phyloP scores from a whole-genome alignment of 2,113 vertebrate species.

The Heterocephalus glaber region DNA sequence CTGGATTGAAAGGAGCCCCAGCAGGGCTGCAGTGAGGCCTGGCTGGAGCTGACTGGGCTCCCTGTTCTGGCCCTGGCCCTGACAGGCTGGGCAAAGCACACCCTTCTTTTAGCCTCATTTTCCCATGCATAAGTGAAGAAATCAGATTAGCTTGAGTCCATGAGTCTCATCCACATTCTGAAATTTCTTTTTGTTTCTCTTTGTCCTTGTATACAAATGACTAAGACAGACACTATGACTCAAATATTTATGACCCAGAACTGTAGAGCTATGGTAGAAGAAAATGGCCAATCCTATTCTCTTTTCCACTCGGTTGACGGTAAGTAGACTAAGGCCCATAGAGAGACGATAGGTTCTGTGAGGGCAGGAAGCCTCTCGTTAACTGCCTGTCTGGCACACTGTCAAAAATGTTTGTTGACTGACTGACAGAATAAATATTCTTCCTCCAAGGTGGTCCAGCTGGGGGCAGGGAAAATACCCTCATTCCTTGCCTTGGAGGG shows the following conservation, averaged over 20 bases:
- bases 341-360: neutral
- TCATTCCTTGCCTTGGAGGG: neutral
- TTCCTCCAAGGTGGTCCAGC: neutral
- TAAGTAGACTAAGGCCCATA: conserved; percentile 2
- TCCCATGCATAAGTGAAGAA: conserved; percentile 40
- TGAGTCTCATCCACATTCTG: conserved; percentile 28
- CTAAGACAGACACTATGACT: conserved; percentile 35
- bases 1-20: neutral
- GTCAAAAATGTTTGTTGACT: conserved; percentile 33
- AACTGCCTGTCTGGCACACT: neutral
- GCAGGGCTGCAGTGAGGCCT: neutral
- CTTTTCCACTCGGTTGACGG: neutral
- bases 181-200: conserved; percentile 37
- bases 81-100: neutral
- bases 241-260: conserved; percentile 48
- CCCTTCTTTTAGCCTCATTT: neutral
- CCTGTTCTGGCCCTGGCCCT: neutral
- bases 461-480: neutral
- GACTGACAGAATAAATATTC: conserved; percentile 19
- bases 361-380: neutral
- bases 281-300: neutral
- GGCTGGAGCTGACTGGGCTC: neutral
- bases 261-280: neutral
- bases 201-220: conserved; percentile 48
- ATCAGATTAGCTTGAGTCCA: neutral